Percentiles rank a stretch among this genome's conserved stretches.
phyloP scores from a whole-genome alignment of 2,797 vertebrate genomes.

The Sciaenops ocellatus region DNA sequence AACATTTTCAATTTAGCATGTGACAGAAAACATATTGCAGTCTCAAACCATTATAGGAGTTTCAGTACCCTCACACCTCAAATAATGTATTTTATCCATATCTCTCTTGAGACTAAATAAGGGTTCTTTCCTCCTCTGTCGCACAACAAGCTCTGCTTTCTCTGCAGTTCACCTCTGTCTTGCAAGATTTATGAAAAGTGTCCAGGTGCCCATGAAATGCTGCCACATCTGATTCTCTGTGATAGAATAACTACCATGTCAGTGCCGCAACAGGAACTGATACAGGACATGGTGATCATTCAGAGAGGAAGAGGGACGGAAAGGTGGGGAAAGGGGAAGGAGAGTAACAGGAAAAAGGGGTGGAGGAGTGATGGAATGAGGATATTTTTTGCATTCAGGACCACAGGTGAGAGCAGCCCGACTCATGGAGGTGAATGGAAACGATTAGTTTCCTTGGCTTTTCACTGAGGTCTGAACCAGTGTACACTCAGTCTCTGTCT shows the following conservation, averaged over 20 bases:
- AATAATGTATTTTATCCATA: conserved; percentile 33
- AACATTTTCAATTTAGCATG: conserved; percentile 31
- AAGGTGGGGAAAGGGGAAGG: background rate
- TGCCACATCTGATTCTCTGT: conserved; percentile 70
- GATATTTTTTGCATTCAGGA: conserved; percentile 65
- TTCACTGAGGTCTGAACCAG: conserved; percentile 67
- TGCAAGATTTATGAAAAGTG: conserved; percentile 75
- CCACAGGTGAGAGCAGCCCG: conserved; percentile 58
- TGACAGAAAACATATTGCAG: conserved; percentile 28
- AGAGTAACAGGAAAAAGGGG: conserved; percentile 6
- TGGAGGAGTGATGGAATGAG: conserved; percentile 28
- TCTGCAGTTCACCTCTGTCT: conserved; percentile 52
- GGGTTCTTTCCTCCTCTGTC: conserved; percentile 28
- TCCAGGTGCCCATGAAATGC: conserved; percentile 72
- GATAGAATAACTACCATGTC: conserved; percentile 74
- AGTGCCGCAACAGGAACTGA: conserved; percentile 50
- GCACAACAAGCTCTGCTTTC: conserved; percentile 30
- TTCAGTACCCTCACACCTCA: conserved; percentile 33
- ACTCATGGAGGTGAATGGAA: conserved; percentile 72
- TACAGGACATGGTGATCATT: conserved; percentile 69
- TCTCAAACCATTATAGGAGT: conserved; percentile 7
- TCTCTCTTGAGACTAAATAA: conserved; percentile 38
- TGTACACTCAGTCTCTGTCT: conserved; percentile 70
- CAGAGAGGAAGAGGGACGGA: background rate
- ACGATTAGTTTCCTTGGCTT: conserved; percentile 74